Conservation (phyloP, 2,113 vertebrate genomes). For the Rhynchomys soricoides region DNA sequence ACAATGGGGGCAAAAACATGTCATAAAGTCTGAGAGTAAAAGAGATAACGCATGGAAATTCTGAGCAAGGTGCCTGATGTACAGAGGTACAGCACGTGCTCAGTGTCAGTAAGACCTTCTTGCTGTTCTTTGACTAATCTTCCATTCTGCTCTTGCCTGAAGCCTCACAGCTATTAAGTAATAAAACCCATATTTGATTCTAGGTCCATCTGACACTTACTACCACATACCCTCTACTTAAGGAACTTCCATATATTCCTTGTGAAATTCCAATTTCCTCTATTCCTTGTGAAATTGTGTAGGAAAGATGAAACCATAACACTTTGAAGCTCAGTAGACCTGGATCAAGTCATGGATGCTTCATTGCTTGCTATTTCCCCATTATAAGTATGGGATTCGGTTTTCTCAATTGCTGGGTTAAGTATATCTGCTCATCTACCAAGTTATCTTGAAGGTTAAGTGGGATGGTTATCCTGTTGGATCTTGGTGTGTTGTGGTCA, state of each 20-base stretch:
- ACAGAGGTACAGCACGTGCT: not conserved
- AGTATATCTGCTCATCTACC: not conserved
- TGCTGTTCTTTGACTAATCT: not conserved
- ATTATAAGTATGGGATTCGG: not conserved
- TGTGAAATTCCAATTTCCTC: not conserved
- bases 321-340: not conserved
- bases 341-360: not conserved
- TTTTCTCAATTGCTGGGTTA: not conserved
- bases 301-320: not conserved
- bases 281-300: not conserved
- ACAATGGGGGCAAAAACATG: not conserved
- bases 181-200: not conserved
- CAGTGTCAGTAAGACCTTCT: not conserved
- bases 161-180: not conserved
- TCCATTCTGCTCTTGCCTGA: not conserved
- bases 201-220: not conserved
- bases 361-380: not conserved
- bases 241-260: accelerated
- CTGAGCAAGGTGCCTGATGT: not conserved
- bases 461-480: not conserved
- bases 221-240: not conserved
- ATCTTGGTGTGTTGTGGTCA: not conserved
- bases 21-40: not conserved
- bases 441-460: not conserved
- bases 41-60: not conserved